phyloP scores from a whole-genome alignment of 30 jellyfish, hydroid and myxozoan species.

The Catostylus mosaicus region DNA sequence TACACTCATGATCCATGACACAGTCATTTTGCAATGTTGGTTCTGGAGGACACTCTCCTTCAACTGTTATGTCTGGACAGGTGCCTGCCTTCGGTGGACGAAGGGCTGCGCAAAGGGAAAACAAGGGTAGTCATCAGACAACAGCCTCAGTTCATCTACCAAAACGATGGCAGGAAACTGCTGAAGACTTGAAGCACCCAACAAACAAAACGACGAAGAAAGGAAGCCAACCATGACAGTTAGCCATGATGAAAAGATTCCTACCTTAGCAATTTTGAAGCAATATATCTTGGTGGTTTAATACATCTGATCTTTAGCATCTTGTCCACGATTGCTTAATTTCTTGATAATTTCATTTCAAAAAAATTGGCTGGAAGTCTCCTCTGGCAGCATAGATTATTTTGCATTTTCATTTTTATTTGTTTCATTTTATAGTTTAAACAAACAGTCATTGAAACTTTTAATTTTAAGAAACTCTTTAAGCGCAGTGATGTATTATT shows the following conservation, averaged over 20 bases:
- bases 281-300: conserved; percentile 19
- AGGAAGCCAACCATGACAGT: conserved; percentile 35
- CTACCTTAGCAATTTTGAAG: conserved; percentile 62
- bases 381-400: not conserved
- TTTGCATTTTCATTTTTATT: not conserved
- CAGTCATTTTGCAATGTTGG: conserved; percentile 43
- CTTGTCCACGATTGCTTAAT: conserved; percentile 4
- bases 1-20: conserved; percentile 79
- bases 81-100: conserved; percentile 68
- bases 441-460: not conserved
- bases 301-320: conserved; percentile 6
- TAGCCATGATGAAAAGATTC: conserved; percentile 32
- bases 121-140: not conserved
- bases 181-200: conserved; percentile 82
- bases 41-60: conserved; percentile 73
- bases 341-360: not conserved
- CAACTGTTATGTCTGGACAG: conserved; percentile 57
- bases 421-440: not conserved
- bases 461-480: not conserved
- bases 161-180: conserved; percentile 70
- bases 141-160: not conserved
- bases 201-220: conserved; percentile 53
- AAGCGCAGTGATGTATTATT: not conserved
- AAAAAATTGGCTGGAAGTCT: not conserved
- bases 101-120: conserved; percentile 3